phyloP scores from a whole-genome alignment of 1,140 invertebrate genomes.

The Drosophila kanapiae region DNA sequence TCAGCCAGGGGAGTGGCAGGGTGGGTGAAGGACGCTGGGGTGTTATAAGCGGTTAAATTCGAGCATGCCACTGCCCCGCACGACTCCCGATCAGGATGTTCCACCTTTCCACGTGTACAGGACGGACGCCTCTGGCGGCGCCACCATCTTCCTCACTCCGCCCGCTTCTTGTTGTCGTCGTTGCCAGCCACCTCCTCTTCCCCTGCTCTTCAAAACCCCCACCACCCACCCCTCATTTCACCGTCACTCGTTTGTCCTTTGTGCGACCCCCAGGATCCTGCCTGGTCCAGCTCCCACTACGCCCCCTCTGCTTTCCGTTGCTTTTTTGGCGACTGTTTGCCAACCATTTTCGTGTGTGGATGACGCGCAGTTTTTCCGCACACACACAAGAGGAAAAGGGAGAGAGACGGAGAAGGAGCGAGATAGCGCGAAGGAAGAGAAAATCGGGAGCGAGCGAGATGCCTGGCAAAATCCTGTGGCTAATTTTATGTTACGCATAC shows the following conservation, averaged over 20 bases:
- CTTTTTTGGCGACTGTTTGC: constrained; percentile 47
- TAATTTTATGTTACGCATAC: constrained; percentile 80
- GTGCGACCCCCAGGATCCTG: constrained; percentile 66
- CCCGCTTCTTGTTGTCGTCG: constrained; percentile 6
- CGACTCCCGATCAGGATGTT: constrained; percentile 3
- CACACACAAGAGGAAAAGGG: neutral
- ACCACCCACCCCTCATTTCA: neutral
- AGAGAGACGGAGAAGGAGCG: neutral
- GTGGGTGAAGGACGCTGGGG: constrained; percentile 43
- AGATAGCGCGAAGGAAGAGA: neutral
- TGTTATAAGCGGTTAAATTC: constrained; percentile 80
- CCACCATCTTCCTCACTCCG: neutral
- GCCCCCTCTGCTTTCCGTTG: neutral
- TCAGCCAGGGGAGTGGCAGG: constrained; percentile 46
- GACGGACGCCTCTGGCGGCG: constrained; percentile 29
- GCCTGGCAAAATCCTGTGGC: constrained; percentile 56
- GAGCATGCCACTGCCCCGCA: constrained; percentile 26
- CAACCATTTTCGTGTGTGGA: constrained; percentile 50
- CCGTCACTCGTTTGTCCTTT: constrained; percentile 69
- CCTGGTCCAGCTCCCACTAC: constrained; percentile 20
- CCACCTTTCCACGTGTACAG: constrained; percentile 53
- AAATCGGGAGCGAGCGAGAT: constrained; percentile 14
- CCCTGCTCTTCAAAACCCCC: too few relatives aligned
- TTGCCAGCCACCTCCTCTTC: constrained; percentile 3
- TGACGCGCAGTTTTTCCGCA: constrained; percentile 49